A percentile compares a stretch with the other conserved stretches of the same genome.
These are phyloP conservation scores for Campoletis raptor DNA, from an alignment of 2,888 invertebrate genomes.

Conservation along the genomic window DNA sequence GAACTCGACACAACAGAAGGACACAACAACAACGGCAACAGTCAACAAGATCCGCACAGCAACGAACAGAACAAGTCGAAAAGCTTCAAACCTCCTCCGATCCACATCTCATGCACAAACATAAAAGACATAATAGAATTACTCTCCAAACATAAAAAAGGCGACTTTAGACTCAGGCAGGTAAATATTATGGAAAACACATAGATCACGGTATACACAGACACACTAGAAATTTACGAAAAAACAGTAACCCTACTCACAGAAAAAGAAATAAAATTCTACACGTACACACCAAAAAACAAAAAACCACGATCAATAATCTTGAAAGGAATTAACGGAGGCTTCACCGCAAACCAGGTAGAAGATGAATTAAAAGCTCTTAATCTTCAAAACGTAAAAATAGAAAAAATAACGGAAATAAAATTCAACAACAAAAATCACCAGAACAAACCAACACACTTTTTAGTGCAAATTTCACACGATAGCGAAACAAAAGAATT, in stretches of 20 bases:
- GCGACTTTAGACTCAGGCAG: too few relatives aligned
- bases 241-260: background rate
- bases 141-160: too few relatives aligned
- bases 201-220: too few relatives aligned
- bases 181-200: too few relatives aligned
- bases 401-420: constrained; percentile 28
- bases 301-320: constrained; percentile 22
- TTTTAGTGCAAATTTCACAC: constrained; percentile 27
- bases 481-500: background rate
- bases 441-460: background rate
- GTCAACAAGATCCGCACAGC: background rate
- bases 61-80: background rate
- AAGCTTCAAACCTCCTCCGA: background rate
- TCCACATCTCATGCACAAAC: background rate
- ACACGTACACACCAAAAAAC: constrained; percentile 33
- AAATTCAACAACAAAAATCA: constrained; percentile 19
- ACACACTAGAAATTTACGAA: too few relatives aligned
- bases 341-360: background rate
- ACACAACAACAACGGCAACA: background rate
- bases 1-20: background rate
- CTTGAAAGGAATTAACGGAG: constrained; percentile 48
- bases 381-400: background rate
- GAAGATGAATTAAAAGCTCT: background rate
- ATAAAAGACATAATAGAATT: too few relatives aligned
- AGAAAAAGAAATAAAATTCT: constrained; percentile 18